Evolutionary conservation across 2,888 invertebrate species (phyloP), one percentile per base, ranked within the genome.

Genomic region (Rambutsinella grinnellia): DNA sequence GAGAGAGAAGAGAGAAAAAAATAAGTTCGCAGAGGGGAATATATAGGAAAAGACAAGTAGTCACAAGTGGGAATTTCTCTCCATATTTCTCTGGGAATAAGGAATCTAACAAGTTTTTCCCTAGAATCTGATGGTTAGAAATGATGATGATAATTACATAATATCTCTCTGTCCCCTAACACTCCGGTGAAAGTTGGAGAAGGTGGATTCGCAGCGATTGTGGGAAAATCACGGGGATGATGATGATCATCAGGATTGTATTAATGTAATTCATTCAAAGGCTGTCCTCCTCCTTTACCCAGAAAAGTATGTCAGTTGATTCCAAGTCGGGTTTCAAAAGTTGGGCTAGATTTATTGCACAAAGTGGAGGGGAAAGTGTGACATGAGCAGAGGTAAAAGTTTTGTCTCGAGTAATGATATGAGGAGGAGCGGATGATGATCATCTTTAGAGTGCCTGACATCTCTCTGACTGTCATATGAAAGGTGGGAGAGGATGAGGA

Each of bases 141-240:
- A 27, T 49, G 61, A 49, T 49, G 47, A 62, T 51, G 62, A 62
- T 51, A 51, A 49, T 62, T 62, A 51, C 49, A 62, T 27, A 62
- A 21, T 28, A 27, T 28, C 62, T 51, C 28, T 60, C 26, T 24
- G n/a, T n/a, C n/a, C n/a, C n/a, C n/a, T n/a, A n/a, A n/a, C n/a
- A n/a, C n/a, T n/a, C n/a, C n/a, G n/a, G n/a, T n/a, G n/a, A n/a
- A n/a, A n/a, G n/a, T n/a, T n/a, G n/a, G n/a, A n/a, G n/a, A n/a
- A n/a, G n/a, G n/a, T n/a, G n/a, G n/a, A n/a, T n/a, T n/a, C n/a
- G n/a, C n/a, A n/a, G n/a, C 5, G 46, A 60, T 17, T 23, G 26
- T n/a, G 21, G 46, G 24, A 47, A 24, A 47, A 46, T 2, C 54
- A 54, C 24, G 1, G 15, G 3, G 10, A 24, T n/a, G n/a, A 8